Evolutionary conservation across 2,797 vertebrate species (phyloP), one percentile per base, ranked within the genome.

Genomic region (Zalophus californianus): DNA sequence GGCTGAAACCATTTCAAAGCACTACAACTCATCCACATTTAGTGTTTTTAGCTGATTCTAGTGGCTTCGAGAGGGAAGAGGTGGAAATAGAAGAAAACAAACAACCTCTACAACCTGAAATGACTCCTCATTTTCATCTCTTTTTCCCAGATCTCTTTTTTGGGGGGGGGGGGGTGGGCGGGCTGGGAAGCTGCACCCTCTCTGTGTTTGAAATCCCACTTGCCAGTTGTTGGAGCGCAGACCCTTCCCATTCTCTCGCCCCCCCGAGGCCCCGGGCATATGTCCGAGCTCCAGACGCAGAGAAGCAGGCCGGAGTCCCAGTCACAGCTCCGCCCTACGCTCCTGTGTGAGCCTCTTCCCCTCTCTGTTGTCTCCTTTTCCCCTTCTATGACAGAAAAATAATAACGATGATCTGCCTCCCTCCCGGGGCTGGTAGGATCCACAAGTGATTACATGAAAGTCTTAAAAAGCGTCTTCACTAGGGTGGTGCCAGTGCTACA

Each of bases 51-150:
- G 94, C 91, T 77, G 66, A 77, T 80, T 88, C 89, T 89, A 93
- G 92, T 84, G 79, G 62, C 64, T 96, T 70, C 14, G 41, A 75
- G 88, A 93, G 86, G 82, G 54, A 88, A 85, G 90, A 60, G 92
- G 78, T 87, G 21, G 87, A 75, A 87, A 97, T 20, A 41, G 54
- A 60, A 96, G 86, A 62, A 77, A 86, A 90, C 18, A 75, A 82
- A 89, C 44, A 79, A 79, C 32, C 15, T 92, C 54, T 77, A 38
- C 94, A 97, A 97, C 29, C 83, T 52, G 58, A 58, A 97, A 94
- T 94, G 95, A 94, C 96, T 98, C 92, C 95, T 92, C 27, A 68
- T 86, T 27, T 96, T 98, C 97, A 79, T 97, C 83, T 90, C 87
- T 96, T 97, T 83, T 80, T 97, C 97, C 96, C 0, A 0, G 52